These are phyloP conservation scores for Sesamia inferens DNA, from an alignment of 2,888 invertebrate genomes.

Conservation along the genomic window DNA sequence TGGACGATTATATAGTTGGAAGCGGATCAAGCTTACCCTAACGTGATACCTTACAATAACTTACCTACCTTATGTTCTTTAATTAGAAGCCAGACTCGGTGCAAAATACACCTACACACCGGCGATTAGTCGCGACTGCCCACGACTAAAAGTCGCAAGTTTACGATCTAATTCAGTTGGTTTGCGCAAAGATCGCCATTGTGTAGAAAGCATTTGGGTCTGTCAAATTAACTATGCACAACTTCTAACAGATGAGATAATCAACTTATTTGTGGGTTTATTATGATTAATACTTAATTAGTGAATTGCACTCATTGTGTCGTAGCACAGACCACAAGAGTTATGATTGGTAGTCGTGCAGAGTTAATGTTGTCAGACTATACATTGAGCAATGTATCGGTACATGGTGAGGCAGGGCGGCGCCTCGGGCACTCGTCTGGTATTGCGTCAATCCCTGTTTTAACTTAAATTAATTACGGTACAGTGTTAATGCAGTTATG, in stretches of 20 bases:
- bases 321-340: conserved; percentile 4
- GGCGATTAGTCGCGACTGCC: conserved; percentile 30
- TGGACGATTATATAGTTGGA: conserved; percentile 77
- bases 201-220: conserved; percentile 41
- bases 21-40: conserved; percentile 78
- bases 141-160: conserved; percentile 24
- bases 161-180: conserved; percentile 3
- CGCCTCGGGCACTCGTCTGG: conserved; percentile 70
- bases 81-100: conserved; percentile 78
- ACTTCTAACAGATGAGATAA: conserved; percentile 36
- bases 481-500: conserved; percentile 66
- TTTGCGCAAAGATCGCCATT: conserved; percentile 15
- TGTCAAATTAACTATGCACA: conserved; percentile 63
- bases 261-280: conserved; percentile 15
- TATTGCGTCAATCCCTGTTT: conserved; percentile 84
- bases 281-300: conserved; percentile 21
- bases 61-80: conserved; percentile 80
- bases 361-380: conserved; percentile 53
- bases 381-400: conserved; percentile 47
- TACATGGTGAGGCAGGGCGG: conserved; percentile 21
- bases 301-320: conserved; percentile 15
- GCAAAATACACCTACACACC: conserved; percentile 54
- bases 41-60: conserved; percentile 80
- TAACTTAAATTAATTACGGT: conserved; percentile 78
- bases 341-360: conserved; percentile 44